Conservation (phyloP, 2,888 invertebrate species). For the Habrosyne pyritoides region DNA sequence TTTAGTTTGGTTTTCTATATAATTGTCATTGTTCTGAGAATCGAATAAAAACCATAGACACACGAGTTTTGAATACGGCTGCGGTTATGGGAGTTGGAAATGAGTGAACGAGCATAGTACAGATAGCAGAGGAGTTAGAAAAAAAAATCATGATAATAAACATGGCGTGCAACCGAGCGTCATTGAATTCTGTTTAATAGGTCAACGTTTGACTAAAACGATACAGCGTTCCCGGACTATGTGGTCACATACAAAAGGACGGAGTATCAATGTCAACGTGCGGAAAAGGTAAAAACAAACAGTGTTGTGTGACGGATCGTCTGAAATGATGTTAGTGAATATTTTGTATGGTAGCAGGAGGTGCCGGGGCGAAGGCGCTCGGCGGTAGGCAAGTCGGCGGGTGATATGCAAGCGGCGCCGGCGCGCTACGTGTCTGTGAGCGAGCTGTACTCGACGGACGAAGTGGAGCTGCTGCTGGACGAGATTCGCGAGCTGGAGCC, state of each 20-base stretch:
- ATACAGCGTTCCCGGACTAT: slow-evolving; percentile 49
- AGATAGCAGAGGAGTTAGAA: not conserved
- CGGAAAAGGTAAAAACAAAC: slow-evolving; percentile 52
- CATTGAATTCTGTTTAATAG: slow-evolving; percentile 60
- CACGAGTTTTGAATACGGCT: no score
- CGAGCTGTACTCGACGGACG: slow-evolving; percentile 82
- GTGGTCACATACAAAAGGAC: slow-evolving; percentile 51
- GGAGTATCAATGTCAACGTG: slow-evolving; percentile 56
- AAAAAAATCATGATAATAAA: slow-evolving; percentile 70
- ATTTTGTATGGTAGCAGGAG: slow-evolving; percentile 43
- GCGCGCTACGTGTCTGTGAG: slow-evolving; percentile 82
- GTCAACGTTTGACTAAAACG: slow-evolving; percentile 37
- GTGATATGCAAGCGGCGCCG: slow-evolving; percentile 80
- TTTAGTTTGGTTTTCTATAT: no score
- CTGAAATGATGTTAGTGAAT: slow-evolving; percentile 27
- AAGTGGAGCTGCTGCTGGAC: slow-evolving; percentile 82
- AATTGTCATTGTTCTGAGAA: no score
- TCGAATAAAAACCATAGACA: no score
- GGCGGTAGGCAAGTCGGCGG: slow-evolving; percentile 63
- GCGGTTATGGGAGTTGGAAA: no score
- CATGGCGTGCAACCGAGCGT: slow-evolving; percentile 73
- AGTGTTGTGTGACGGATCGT: slow-evolving; percentile 10
- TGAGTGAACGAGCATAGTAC: no score
- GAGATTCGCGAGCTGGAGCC: slow-evolving; percentile 82
- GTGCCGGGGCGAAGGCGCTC: slow-evolving; percentile 65